Base-by-base conservation (phyloP, 2,888 invertebrate genomes). In the Drosophila melanosoma region DNA sequence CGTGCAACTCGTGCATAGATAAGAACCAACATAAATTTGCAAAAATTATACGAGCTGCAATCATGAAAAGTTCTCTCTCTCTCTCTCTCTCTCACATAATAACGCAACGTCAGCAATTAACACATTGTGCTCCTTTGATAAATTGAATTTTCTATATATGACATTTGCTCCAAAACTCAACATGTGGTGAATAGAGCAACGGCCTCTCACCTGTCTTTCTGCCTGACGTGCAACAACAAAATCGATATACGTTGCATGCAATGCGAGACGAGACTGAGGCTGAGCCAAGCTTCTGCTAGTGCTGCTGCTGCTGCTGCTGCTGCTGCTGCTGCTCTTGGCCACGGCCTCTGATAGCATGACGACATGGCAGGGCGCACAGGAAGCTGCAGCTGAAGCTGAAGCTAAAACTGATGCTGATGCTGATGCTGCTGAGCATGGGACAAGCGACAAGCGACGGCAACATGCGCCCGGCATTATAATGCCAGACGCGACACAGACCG, bases 401-500 rank as follows among this genome's bases (percentile, higher is more conserved):
- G 15, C 61, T 62, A 48, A 65, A 40, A 33, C 53, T 61, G 54
- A 48, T 58, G 53, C 59, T 56, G 65, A 49, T 23, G 52, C 49
- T 56, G 52, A 8, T 17, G 58, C 49, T 17, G 58, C 49, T 38
- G 63, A 65, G 62, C 76, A 60, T 85, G 87, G 77, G 82, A 70
- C 80, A 69, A 76, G 82, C 72, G 76, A 70, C 65, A 76, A 63
- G 73, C 76, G 72, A 74, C 7, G 54, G 77, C 74, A 79, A 70
- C 74, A 82, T 79, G 82, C 82, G 79, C 79, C 65, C 66, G 79
- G 73, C 81, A 79, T 83, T 78, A 86, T 86, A 86, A 86, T 86
- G 88, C 88, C 88, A 86, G 87, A 88, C 88, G 85, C 86, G 85
- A 88, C 88, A 80, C 80, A 82, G 80, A 77, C 74, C 80, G 69